Base-by-base conservation (phyloP, 2,797 vertebrate species). In the Myotis vivesi region DNA sequence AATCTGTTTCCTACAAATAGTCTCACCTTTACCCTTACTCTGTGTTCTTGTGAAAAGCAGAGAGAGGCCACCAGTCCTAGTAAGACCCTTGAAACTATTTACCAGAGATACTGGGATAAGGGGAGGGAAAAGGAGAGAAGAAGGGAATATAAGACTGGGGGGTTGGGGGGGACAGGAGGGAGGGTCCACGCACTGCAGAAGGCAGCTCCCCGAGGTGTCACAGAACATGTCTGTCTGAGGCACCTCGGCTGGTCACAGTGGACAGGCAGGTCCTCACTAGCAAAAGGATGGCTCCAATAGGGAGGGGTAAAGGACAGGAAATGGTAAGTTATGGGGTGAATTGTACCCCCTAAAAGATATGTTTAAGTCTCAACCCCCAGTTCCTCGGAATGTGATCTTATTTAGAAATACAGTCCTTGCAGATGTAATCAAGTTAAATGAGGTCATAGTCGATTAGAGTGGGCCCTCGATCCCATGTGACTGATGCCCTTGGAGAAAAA, bases 341-440 rank as follows among this genome's bases (percentile, higher is more conserved):
- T 1, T 22, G 6, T 4, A 41, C 53, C 36, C 9, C 33, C 36
- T 1, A 6, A 84, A 38, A 68, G 8, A 30, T 28, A 59, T 5
- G 4, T 30, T 85, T 59, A 79, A 38, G 49, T 46, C 44, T 59
- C 51, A 73, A 80, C 8, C 16, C 44, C 69, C 5, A 16, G 20
- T 59, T 23, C 5, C 46, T 73, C 41, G 53, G 73, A 72, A 49
- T 71, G 33, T 33, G 28, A n/a, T 33, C 38, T 86, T 25, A 75
- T 41, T 59, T 53, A 28, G 3, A 75, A 77, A 36, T n/a, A 19
- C 19, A 30, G 38, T 59, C 51, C 80, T 55, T 79, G 33, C 15
- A 64, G 30, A 46, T n/a, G 38, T 57, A 66, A 66, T n/a, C 64
- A 41, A 69, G 71, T 53, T 87, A 87, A 92, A 77, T 25, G 51